These are phyloP conservation scores for Aphodius sticticus DNA, from an alignment of 2,888 invertebrate genomes.

Conservation along the genomic window DNA sequence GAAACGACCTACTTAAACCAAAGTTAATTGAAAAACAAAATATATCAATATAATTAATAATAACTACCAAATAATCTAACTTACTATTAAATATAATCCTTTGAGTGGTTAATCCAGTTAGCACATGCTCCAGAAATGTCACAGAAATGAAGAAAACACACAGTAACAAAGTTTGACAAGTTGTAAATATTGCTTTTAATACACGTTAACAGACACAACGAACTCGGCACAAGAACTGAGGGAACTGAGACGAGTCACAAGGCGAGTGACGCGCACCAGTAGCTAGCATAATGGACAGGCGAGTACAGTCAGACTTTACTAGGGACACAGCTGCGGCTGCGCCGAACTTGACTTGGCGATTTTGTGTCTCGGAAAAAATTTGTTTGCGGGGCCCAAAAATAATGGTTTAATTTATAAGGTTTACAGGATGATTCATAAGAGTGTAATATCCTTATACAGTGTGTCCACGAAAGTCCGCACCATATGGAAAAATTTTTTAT, in stretches of 20 bases:
- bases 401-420: too few species aligned
- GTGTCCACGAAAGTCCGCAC: too few species aligned
- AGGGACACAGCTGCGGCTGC: not conserved
- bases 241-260: not conserved
- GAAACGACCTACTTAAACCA: too few species aligned
- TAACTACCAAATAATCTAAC: not conserved
- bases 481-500: too few species aligned
- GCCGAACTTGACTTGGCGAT: not conserved
- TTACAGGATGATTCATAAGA: too few species aligned
- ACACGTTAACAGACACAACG: not conserved
- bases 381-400: too few species aligned
- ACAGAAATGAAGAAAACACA: not conserved
- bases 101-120: not conserved
- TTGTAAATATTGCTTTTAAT: not conserved
- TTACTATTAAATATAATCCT: not conserved
- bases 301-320: not conserved
- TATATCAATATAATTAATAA: too few species aligned
- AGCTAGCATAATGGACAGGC: not conserved
- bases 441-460: too few species aligned
- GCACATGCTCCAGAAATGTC: not conserved
- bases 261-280: not conserved
- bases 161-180: not conserved
- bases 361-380: too few species aligned
- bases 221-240: not conserved
- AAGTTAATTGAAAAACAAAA: too few species aligned